phyloP scores from a whole-genome alignment of 2,113 vertebrate species.

The Apodemus speciosus region DNA sequence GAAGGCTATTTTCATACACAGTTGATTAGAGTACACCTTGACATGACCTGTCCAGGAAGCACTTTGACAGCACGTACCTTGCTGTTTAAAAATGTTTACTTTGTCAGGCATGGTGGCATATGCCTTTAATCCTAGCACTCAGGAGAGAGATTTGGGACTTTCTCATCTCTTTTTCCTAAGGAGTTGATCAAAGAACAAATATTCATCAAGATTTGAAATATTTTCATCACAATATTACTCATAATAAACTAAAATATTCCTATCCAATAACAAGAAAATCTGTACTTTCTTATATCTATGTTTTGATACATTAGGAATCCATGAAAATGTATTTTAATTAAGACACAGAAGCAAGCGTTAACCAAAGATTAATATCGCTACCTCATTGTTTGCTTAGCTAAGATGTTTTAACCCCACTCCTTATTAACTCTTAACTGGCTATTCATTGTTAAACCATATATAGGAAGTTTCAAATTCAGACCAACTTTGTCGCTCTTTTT shows the following conservation, averaged over 20 bases:
- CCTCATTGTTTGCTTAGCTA: neutral
- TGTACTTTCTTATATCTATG: neutral
- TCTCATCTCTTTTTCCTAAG: constrained; percentile 19
- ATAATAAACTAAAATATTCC: constrained; percentile 31
- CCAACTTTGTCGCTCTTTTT: neutral
- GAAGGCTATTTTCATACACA: constrained; percentile 6
- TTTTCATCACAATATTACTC: constrained; percentile 39
- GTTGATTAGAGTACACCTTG: neutral
- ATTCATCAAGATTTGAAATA: neutral
- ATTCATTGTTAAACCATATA: constrained; percentile 27
- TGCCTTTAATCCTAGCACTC: neutral
- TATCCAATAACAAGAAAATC: neutral
- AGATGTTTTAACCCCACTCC: neutral
- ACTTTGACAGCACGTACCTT: constrained; percentile 24
- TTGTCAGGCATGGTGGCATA: neutral
- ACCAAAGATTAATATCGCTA: neutral
- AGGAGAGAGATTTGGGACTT: neutral
- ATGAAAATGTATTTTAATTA: constrained; percentile 1
- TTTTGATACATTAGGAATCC: constrained; percentile 4
- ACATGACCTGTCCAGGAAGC: neutral
- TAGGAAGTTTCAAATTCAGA: neutral
- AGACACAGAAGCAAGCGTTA: constrained; percentile 11
- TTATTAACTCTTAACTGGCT: neutral
- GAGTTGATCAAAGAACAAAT: neutral
- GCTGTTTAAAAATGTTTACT: constrained; percentile 24